Evolutionary conservation across 2,888 invertebrate genomes (phyloP), one percentile per base, ranked within the genome.

Genomic region (Pherbina coryleti): DNA sequence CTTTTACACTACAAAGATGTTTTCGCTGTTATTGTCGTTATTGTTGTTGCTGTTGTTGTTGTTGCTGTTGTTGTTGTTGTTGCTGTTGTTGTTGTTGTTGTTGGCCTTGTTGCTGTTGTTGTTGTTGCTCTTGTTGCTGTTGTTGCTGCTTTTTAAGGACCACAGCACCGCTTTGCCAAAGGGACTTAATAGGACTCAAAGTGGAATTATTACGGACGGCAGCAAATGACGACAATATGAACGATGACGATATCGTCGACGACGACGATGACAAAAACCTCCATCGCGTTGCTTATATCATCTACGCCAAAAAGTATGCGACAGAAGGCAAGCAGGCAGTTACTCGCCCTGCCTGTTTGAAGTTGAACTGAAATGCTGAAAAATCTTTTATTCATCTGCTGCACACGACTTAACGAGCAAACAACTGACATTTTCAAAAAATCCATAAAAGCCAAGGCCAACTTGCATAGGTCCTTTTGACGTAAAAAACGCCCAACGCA

Each of bases 301-400:
- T 60, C 11, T 28, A 60, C 11, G 60, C 60, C 60, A 60, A 60
- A 60, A 25, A 60, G 25, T 11, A 60, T 60, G 60, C 28, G 25
- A 28, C 60, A 60, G 28, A 60, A 8, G 5, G 28, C 1, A 25
- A 1, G 25, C 60, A 60, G 22, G 60, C 28, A 11, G 1, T n/a
- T n/a, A n/a, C n/a, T n/a, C n/a, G 28, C 5, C 28, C 8, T 14
- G n/a, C 3, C 17, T 1, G 28, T 28, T 28, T 14, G 11, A 19
- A 60, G 28, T 25, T 28, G 14, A 14, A 60, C 60, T 60, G 28
- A 60, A 60, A 60, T 14, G 28, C 25, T 60, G 7, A 60, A 62
- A 69, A 72, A 78, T 78, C 75, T 78, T 78, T 78, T 75, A 75
- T 78, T 78, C 78, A 78, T 71, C 75, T 67, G 66, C 60, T n/a